phyloP scores from a whole-genome alignment of 2,888 invertebrate species.

The Gortyna flavago region DNA sequence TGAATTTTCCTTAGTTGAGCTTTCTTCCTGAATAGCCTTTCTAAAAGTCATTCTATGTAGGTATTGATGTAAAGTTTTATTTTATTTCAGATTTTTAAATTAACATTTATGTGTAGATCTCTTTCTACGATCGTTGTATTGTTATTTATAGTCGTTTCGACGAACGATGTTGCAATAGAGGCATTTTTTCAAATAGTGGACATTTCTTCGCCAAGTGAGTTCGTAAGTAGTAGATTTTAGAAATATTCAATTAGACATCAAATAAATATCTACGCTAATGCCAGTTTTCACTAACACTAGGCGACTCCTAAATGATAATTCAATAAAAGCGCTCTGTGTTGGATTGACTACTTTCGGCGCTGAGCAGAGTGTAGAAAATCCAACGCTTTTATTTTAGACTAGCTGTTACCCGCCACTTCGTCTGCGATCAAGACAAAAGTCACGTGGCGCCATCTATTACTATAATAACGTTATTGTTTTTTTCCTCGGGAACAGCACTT shows the following conservation, averaged over 20 bases:
- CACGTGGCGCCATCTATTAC: no score
- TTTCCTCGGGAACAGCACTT: no score
- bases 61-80: background rate
- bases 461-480: no score
- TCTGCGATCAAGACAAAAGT: no score
- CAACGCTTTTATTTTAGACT: background rate
- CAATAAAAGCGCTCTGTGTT: background rate
- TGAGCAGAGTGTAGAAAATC: background rate
- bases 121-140: constrained; percentile 70
- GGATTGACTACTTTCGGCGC: background rate
- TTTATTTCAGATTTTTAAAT: constrained; percentile 76
- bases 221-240: constrained; percentile 65
- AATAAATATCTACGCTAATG: constrained; percentile 2
- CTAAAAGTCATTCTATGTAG: background rate
- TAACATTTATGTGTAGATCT: constrained; percentile 69
- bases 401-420: no score
- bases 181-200: constrained; percentile 70
- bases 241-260: constrained; percentile 4
- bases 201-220: constrained; percentile 62
- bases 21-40: background rate
- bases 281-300: background rate
- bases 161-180: constrained; percentile 29
- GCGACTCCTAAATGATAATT: background rate
- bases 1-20: background rate
- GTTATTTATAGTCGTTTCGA: constrained; percentile 61